Evolutionary conservation across 2,797 vertebrate species (phyloP), one percentile per base, ranked within the genome.

Genomic region (Clarias laeviceps): DNA sequence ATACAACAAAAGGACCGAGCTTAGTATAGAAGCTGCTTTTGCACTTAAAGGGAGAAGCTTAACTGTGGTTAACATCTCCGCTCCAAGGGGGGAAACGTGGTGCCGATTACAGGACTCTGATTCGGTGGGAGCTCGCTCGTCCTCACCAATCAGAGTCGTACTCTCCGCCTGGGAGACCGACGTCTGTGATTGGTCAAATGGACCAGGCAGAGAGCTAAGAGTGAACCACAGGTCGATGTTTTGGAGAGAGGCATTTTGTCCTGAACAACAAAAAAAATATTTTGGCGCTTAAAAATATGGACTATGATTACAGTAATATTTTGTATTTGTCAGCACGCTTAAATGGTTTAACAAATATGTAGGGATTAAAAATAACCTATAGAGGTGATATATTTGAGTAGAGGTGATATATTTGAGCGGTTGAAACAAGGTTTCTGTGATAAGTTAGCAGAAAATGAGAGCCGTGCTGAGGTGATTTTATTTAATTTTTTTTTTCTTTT

Each of bases 21-120:
- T 92, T 95, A 94, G 93, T 93, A 88, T 94, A 95, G 93, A 91
- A 92, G 90, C 94, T 93, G 93, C 95, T 95, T 93, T 93, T 92
- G 95, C 95, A 95, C 94, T 96, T 94, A 93, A 89, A 86, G 87
- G 87, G 83, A 92, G 94, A 90, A 91, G 91, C 89, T 79, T 94
- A 91, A 91, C 92, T 90, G 93, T 92, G 92, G 89, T 90, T 45
- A 45, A 45, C 91, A 50, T 88, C 88, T 90, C 84, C 89, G 88
- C 81, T 79, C 27, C 68, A 27, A 64, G 12, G 62, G 62, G 72
- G 84, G 85, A 83, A 70, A 64, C 5, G 17, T 5, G 54, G 85
- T 85, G 84, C 83, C 57, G 89, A 76, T 59, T 73, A 24, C 76
- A 65, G 89, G 87, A 88, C 86, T 27, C 64, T 24, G 27, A 29